A percentile compares a stretch with the other conserved stretches of the same genome.
These are phyloP conservation scores for Eilema sororculum DNA, from an alignment of 2,888 invertebrate species.

Conservation along the genomic window DNA sequence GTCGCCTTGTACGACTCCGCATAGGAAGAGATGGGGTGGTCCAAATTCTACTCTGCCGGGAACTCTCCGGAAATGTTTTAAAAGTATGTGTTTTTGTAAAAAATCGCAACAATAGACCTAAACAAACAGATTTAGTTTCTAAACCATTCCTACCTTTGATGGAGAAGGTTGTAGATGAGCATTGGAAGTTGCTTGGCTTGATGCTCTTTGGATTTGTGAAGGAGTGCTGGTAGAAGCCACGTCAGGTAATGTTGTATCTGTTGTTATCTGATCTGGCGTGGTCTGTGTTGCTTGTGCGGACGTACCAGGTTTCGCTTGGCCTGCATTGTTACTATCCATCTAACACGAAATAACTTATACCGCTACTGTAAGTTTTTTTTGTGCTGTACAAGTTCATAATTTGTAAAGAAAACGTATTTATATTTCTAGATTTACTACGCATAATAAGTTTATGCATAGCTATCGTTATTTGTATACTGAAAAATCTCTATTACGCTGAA, in stretches of 20 bases:
- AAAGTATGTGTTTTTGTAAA: no score
- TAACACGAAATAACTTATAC: neutral
- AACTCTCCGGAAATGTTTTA: no score
- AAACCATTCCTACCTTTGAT: neutral
- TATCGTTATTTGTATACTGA: neutral
- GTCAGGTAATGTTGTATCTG: neutral
- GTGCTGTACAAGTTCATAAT: neutral
- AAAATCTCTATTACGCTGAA: neutral
- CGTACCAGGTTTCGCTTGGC: neutral
- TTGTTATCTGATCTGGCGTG: neutral
- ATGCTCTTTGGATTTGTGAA: neutral
- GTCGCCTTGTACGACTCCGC: no score
- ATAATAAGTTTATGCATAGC: conserved; percentile 4
- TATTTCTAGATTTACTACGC: neutral
- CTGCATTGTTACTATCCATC: conserved; percentile 6
- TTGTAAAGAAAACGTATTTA: neutral
- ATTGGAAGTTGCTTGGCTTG: neutral
- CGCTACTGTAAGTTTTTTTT: neutral
- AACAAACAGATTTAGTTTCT: no score
- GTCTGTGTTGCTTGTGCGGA: conserved; percentile 1
- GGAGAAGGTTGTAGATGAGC: neutral
- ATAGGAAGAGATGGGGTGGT: no score
- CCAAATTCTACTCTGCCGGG: no score
- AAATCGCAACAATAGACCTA: no score
- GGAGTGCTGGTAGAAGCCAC: neutral